A percentile compares a stretch with the other conserved stretches of the same genome.
Evolutionary conservation across 2,113 vertebrate genomes (phyloP).

Genomic region (human (Homo sapiens)): GRCh38 chr7:50853501-50854000

Average conservation of each 20-base stretch:
- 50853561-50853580: neutral
- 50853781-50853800: rapidly evolving
- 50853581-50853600: too few species aligned
- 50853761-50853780: too few species aligned
- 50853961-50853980: neutral
- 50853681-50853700: too few species aligned
- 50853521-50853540: neutral
- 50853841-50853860: neutral
- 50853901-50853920: neutral
- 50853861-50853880: too few species aligned
- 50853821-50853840: neutral
- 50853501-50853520: neutral
- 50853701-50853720: too few species aligned
- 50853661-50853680: neutral
- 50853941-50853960: neutral
- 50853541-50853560: neutral
- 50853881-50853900: too few species aligned
- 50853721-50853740: too few species aligned
- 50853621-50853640: neutral
- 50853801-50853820: neutral
- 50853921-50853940: neutral
- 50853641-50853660: too few species aligned
- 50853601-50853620: neutral
- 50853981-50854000: neutral
- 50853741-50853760: too few species aligned